These are phyloP conservation scores for Zaprionus tsacasi DNA, from an alignment of 1,140 invertebrate genomes.

Conservation along the genomic window DNA sequence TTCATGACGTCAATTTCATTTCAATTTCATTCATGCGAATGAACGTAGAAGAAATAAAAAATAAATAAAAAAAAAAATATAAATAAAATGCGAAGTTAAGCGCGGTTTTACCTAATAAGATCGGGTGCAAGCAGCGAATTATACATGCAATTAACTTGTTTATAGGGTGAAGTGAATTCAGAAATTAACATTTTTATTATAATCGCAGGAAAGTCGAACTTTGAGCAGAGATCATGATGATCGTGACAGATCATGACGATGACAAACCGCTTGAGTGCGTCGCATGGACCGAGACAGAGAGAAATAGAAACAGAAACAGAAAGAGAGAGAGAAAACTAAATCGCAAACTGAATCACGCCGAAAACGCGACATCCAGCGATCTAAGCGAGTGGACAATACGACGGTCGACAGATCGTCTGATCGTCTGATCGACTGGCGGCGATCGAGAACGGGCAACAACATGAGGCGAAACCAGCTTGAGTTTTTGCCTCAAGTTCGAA, in stretches of 20 bases:
- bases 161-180: slow-evolving; percentile 5
- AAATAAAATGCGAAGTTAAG: too few relatives aligned
- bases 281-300: not conserved
- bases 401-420: slow-evolving; percentile 24
- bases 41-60: not conserved
- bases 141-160: not conserved
- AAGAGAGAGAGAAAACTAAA: slow-evolving; percentile 42
- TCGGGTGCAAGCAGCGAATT: not conserved
- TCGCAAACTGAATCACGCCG: slow-evolving; percentile 49
- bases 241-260: not conserved
- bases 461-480: slow-evolving; percentile 42
- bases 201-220: not conserved
- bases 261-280: not conserved
- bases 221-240: not conserved
- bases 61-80: not conserved
- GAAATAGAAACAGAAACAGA: not conserved
- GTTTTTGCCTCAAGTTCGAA: slow-evolving; percentile 48
- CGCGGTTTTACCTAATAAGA: not conserved
- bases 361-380: slow-evolving; percentile 57
- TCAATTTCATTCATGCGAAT: slow-evolving; percentile 4
- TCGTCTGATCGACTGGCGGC: slow-evolving; percentile 12
- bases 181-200: not conserved
- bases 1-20: slow-evolving; percentile 10
- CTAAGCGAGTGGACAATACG: slow-evolving; percentile 43
- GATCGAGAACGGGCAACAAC: slow-evolving; percentile 51